These are phyloP conservation scores for Adineta ricciae DNA, from an alignment of 2,888 invertebrate genomes.

Conservation along the genomic window DNA sequence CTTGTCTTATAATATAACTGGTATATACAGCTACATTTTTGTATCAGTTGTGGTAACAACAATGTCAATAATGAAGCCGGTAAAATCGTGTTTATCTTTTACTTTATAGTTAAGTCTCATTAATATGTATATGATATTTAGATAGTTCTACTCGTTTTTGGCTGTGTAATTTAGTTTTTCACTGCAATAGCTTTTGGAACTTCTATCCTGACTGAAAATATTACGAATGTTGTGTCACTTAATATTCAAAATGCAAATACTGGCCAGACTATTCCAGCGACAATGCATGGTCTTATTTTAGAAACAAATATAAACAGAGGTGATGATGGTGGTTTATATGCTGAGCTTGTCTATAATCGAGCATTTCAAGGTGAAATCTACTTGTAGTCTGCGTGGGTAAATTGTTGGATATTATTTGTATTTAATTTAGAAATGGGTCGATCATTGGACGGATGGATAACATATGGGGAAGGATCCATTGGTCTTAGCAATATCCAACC, in stretches of 20 bases:
- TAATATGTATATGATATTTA: no score
- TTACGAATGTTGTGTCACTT: not conserved
- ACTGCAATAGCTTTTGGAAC: not conserved
- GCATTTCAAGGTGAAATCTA: not conserved
- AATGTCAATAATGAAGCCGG: no score
- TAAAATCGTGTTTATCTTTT: no score
- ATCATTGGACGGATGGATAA: not conserved
- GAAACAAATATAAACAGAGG: not conserved
- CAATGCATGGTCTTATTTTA: not conserved
- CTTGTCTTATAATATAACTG: no score
- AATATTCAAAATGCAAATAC: not conserved
- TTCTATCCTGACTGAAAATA: not conserved
- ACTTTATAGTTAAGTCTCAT: no score
- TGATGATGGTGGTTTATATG: not conserved
- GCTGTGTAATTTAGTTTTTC: not conserved
- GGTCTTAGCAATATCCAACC: not conserved
- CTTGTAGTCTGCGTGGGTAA: no score
- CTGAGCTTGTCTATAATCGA: not conserved
- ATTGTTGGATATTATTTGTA: no score
- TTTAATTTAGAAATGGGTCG: not conserved
- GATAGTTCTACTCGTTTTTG: not conserved
- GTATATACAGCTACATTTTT: no score
- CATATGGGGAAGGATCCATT: not conserved
- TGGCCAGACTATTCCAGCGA: not conserved
- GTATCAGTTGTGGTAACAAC: no score